Conservation (phyloP, 2,888 invertebrate species). For the Elmis aenea region DNA sequence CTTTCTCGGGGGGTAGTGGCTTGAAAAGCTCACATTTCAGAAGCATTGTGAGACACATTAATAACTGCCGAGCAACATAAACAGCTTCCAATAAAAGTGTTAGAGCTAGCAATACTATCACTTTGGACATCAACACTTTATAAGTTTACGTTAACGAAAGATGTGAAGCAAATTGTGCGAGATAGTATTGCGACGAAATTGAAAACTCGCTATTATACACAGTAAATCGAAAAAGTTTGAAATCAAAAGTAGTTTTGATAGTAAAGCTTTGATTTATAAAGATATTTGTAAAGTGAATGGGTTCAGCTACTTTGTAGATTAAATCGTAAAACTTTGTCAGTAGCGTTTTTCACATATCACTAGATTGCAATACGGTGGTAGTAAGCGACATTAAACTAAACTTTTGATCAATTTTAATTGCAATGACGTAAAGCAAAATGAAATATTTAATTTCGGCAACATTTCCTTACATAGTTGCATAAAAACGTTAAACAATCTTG, state of each 20-base stretch:
- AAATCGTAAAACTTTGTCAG: too few relatives aligned
- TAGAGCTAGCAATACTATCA: conserved; percentile 21
- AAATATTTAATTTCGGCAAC: too few relatives aligned
- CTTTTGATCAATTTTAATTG: too few relatives aligned
- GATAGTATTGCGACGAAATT: conserved; percentile 20
- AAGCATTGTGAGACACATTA: conserved; percentile 22
- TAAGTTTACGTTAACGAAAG: conserved; percentile 17
- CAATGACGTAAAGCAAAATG: too few relatives aligned
- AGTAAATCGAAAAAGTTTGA: conserved; percentile 31
- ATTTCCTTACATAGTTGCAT: too few relatives aligned
- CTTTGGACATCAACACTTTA: conserved; percentile 19
- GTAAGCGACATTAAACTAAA: too few relatives aligned
- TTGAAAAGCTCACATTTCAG: conserved; percentile 22
- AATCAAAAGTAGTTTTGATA: conserved; percentile 33
- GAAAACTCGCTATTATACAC: conserved; percentile 22
- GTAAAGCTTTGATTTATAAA: conserved; percentile 36
- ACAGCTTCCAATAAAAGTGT: conserved; percentile 24
- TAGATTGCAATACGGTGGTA: too few relatives aligned
- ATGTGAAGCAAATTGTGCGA: conserved; percentile 21
- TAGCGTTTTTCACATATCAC: too few relatives aligned
- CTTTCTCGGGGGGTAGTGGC: conserved; percentile 16
- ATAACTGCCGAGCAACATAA: conserved; percentile 24
- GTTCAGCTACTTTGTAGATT: too few relatives aligned
- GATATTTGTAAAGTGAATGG: too few relatives aligned
- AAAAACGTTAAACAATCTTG: too few relatives aligned